phyloP scores from a whole-genome alignment of 2,797 vertebrate genomes.

The Rhynchotus rufescens region DNA sequence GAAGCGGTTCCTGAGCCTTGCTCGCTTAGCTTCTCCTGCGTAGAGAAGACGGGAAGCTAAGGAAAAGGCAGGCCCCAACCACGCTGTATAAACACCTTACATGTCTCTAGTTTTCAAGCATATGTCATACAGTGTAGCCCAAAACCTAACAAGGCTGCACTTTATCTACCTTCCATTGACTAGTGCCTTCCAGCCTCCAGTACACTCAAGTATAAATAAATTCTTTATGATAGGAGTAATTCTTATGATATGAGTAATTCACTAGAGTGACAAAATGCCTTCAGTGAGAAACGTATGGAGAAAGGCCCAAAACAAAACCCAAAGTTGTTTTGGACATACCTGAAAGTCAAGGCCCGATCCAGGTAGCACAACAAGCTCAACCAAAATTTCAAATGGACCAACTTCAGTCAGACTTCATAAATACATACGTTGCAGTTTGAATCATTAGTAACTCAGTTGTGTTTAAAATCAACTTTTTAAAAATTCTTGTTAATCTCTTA shows the following conservation, averaged over 20 bases:
- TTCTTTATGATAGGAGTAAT: not conserved
- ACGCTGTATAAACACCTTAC: not conserved
- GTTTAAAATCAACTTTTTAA: not conserved
- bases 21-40: not conserved
- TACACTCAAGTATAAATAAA: not conserved
- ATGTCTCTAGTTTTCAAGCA: not conserved
- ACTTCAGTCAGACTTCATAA: not conserved
- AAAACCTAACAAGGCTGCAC: not conserved
- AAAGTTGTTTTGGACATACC: not conserved
- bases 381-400: fast-evolving
- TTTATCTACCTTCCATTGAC: not conserved
- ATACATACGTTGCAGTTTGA: not conserved
- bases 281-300: not conserved
- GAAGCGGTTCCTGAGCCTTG: not conserved
- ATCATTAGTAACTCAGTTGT: not conserved
- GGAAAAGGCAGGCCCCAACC: not conserved
- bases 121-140: not conserved
- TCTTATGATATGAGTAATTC: not conserved
- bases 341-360: not conserved
- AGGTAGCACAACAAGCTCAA: not conserved
- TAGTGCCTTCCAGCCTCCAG: not conserved
- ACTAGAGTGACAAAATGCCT: not conserved
- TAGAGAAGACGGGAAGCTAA: not conserved
- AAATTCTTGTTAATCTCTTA: not conserved
- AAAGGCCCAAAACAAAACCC: not conserved